A percentile compares a stretch with the other conserved stretches of the same genome.
Conservation (phyloP, 2,797 vertebrate genomes). For the Tadarida brasiliensis region DNA sequence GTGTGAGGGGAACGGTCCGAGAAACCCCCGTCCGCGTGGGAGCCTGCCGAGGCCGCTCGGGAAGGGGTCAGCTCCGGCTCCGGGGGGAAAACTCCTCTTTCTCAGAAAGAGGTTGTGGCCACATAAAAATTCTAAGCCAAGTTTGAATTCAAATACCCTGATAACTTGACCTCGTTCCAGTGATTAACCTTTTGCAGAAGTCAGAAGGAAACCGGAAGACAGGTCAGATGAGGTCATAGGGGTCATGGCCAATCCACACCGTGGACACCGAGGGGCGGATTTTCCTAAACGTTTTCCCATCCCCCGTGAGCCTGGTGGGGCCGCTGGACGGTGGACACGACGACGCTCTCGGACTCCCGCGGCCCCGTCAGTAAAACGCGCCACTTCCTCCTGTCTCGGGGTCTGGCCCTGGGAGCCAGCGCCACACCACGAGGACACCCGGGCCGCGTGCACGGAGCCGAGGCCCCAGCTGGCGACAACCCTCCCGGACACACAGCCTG, state of each 20-base stretch:
- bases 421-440: not conserved
- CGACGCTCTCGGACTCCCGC: not conserved
- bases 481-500: too few species aligned
- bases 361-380: rapidly evolving
- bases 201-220: not conserved
- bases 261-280: rapidly evolving
- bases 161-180: not conserved
- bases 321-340: too few species aligned
- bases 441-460: rapidly evolving
- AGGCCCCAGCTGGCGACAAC: not conserved
- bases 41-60: not conserved
- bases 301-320: not conserved
- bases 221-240: not conserved
- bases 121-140: not conserved
- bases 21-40: not conserved
- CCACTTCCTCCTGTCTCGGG: not conserved
- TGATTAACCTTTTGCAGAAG: not conserved
- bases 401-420: not conserved
- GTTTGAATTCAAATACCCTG: not conserved
- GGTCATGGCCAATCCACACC: rapidly evolving
- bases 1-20: too few species aligned
- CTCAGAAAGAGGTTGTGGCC: not conserved
- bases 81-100: not conserved
- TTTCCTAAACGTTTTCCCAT: not conserved
- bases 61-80: not conserved